Conservation (phyloP, 2,797 vertebrate genomes). For the Tauraco hartlaubi region DNA sequence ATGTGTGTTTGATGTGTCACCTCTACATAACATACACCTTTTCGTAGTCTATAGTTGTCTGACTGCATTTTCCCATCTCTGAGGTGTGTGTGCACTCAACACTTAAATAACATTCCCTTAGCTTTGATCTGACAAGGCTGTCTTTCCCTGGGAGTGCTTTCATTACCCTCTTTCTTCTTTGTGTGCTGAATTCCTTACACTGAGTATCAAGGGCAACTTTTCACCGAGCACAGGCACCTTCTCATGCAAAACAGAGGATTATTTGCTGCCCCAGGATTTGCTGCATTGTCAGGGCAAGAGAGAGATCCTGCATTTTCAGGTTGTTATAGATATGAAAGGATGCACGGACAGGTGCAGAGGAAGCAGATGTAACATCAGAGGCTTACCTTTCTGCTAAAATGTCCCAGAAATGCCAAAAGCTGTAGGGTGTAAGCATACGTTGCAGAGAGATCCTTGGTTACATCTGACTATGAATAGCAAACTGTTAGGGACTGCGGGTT, state of each 20-base stretch:
- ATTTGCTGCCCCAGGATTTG: not conserved
- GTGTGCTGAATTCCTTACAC: not conserved
- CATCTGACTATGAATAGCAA: not conserved
- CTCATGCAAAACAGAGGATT: not conserved
- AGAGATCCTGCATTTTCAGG: not conserved
- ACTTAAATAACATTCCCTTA: not conserved
- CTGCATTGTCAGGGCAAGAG: not conserved
- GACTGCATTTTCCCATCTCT: not conserved
- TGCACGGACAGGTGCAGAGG: not conserved
- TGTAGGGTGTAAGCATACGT: not conserved
- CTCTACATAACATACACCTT: not conserved
- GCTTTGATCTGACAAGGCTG: not conserved
- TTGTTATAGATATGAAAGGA: not conserved
- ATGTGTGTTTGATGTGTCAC: not conserved
- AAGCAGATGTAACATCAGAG: not conserved
- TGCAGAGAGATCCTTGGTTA: not conserved
- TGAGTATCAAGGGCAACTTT: not conserved
- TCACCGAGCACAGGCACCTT: not conserved
- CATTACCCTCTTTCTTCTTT: not conserved
- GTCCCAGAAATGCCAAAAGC: constrained; percentile 22
- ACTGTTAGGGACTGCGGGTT: not conserved
- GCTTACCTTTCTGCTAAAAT: not conserved
- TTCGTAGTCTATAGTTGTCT: not conserved
- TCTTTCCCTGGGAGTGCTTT: not conserved
- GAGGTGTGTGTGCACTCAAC: not conserved